These are phyloP conservation scores for Helicoverpa assulta DNA, from an alignment of 2,888 invertebrate genomes.

Conservation along the genomic window DNA sequence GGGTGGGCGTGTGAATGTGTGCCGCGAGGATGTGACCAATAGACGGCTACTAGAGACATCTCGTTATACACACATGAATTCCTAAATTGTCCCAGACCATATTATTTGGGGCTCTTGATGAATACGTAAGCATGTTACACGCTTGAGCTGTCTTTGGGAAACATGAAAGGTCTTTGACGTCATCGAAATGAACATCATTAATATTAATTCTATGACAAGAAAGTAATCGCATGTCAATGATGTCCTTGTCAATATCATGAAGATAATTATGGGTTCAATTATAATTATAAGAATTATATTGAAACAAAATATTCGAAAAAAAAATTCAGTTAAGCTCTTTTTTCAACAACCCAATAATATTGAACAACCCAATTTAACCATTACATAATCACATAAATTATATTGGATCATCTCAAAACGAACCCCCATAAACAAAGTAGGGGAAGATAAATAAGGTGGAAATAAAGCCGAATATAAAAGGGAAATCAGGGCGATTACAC, in stretches of 20 bases:
- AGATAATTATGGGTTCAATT: not conserved
- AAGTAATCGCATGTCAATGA: not conserved
- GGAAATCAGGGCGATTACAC: conserved; percentile 37
- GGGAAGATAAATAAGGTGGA: conserved; percentile 36
- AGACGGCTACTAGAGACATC: conserved; percentile 52
- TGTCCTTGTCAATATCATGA: not conserved
- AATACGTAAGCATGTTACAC: conserved; percentile 27
- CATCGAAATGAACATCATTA: conserved; percentile 15
- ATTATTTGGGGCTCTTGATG: conserved; percentile 44
- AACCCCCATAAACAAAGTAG: conserved; percentile 13
- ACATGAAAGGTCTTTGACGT: conserved; percentile 29
- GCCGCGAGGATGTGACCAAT: conserved; percentile 71
- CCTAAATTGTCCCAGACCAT: conserved; percentile 49
- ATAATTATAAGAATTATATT: too few species aligned
- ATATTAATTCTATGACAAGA: not conserved
- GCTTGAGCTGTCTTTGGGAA: conserved; percentile 15
- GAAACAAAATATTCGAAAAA: too few species aligned
- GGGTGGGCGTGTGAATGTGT: conserved; percentile 77
- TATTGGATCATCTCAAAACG: conserved; percentile 12
- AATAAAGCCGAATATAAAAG: conserved; percentile 36
- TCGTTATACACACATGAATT: conserved; percentile 51
- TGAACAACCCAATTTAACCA: not conserved
- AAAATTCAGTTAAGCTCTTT: too few species aligned
- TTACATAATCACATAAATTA: conserved; percentile 9
- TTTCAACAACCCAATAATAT: too few species aligned